Evolutionary conservation across 1,140 invertebrate species (phyloP).

Genomic region (Phocides pigmalion): DNA sequence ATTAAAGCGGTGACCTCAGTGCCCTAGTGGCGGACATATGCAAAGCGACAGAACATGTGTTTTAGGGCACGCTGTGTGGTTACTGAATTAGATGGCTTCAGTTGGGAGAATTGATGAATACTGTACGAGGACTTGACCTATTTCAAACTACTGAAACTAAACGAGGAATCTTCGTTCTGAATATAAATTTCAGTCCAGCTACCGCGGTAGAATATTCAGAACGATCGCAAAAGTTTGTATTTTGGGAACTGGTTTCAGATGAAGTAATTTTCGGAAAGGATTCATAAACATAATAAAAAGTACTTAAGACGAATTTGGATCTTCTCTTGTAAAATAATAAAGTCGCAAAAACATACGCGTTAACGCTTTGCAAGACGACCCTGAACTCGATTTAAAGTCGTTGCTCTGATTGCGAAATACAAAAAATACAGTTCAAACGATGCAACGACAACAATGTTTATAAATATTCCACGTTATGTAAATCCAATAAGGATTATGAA

Average conservation of each 20-base stretch:
- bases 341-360: not conserved
- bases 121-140: conserved; percentile 19
- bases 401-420: not conserved
- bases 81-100: conserved; percentile 21
- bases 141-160: conserved; percentile 16
- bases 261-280: too few relatives aligned
- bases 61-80: conserved; percentile 17
- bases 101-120: conserved; percentile 23
- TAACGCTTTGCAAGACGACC: not conserved
- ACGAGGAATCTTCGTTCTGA: not conserved
- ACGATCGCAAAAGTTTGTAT: not conserved
- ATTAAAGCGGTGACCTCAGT: conserved; percentile 22
- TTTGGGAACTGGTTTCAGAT: too few relatives aligned
- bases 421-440: conserved; percentile 1
- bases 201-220: not conserved
- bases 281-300: not conserved
- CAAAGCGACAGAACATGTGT: conserved; percentile 24
- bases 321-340: not conserved
- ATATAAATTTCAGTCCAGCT: conserved; percentile 5
- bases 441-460: conserved; percentile 3
- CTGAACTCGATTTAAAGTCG: not conserved
- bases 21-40: conserved; percentile 18
- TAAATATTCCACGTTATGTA: conserved; percentile 4
- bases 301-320: not conserved
- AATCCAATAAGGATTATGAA: conserved; percentile 10